Base-by-base conservation (phyloP, 1,140 invertebrate genomes). In the Drosophila tropicalis region DNA sequence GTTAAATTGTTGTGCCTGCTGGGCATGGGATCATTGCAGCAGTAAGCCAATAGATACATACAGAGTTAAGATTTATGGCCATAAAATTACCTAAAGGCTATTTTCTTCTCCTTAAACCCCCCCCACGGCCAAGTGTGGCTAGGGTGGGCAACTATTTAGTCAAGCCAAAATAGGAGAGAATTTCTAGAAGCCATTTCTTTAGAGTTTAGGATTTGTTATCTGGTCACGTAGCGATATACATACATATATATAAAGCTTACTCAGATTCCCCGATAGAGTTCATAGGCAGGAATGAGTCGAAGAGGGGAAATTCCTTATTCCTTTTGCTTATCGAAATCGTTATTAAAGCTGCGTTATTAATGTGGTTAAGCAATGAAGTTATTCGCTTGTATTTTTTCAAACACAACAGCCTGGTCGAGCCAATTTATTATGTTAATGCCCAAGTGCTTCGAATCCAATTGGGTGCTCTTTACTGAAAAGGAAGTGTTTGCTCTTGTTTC, bases 381-480 rank as follows among this genome's bases (percentile, higher is more conserved):
- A 81, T 85, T 78, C 78, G 64, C 62, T 17, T 57, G 34, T 9
- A 9, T 63, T 39, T 39, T 41, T 32, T 40, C 66, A 25, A 67
- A 64, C 72, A 64, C 72, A 73, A 79, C 36, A 70, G 41, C 12
- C 13, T 15, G 10, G 12, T 6, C 22, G 47, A 44, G 36, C 66
- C 66, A 73, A 76, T 86, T 70, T 72, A 87, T 82, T 79, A 86
- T 79, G 79, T 76, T 79, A 81, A 86, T 73, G 74, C 64, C 55
- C 64, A 67, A 75, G 62, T 74, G 40, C 61, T 51, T 55, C 17
- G 40, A 55, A 56, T 56, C 5, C 34, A 57, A 12, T 54, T 62
- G 25, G 25, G 15, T 54, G 34, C 25, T 55, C 64, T 62, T 64
- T 63, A 29, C 41, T 19, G 15, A 29, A 41, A 56, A 47, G 65